Base-by-base conservation (phyloP, 2,797 vertebrate species). In the Lindbergichthys nudifrons region DNA sequence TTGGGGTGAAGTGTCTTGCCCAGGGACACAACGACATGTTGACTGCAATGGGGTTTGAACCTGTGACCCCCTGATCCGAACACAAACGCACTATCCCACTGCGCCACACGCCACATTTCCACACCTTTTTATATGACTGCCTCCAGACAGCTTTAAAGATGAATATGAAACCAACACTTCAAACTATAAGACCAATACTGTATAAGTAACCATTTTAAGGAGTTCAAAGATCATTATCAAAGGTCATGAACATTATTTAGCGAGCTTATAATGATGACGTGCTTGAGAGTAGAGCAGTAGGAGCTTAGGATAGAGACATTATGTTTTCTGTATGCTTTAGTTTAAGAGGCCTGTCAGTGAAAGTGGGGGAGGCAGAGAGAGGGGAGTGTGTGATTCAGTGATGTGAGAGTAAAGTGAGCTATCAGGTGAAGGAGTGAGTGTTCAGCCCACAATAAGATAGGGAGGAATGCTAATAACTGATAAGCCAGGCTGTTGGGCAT, bases 281-380 rank as follows among this genome's bases (percentile, higher is more conserved):
- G 74, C 70, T 75, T 47, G 41, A 80, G 70, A 69, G 26, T 39
- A 63, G 50, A 77, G 52, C 54, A 51, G 13, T 10, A 10, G 75
- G 53, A 53, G 78, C n/a, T 66, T 3, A 58, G 46, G 12, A 32
- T 47, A 79, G 61, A 77, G 72, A 69, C 52, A 11, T 30, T 65
- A 47, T 57, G 75, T 75, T 84, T 83, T 72, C 81, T 41, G 79
- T 58, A 70, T 51, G 70, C 70, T 68, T 73, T 6, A 32, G 75
- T 59, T 79, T 62, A 75, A 75, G 73, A 58, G 60, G 59, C 30
- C 54, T 26, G 62, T 74, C 60, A 77, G 81, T 14, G 48, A 18
- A 45, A 70, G 82, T 83, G 87, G 87, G 82, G 89, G 87, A 90
- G 85, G 82, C 70, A 83, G 80, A 88, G 78, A 79, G 72, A 74